These are phyloP conservation scores for Tapirus terrestris DNA, from an alignment of 2,113 vertebrate genomes.

Conservation along the genomic window DNA sequence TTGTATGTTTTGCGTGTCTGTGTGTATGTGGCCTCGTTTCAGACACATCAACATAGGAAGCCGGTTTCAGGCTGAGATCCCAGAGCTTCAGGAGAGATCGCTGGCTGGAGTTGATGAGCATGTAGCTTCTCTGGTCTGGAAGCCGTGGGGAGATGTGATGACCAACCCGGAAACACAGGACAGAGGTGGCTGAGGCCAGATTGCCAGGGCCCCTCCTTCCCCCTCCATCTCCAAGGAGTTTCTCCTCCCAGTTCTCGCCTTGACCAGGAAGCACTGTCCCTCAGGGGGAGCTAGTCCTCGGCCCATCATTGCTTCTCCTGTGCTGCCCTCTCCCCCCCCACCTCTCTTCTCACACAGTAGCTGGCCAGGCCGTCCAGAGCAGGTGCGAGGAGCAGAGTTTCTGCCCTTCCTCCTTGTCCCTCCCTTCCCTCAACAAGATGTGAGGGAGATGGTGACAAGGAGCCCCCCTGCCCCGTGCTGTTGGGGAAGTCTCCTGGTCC, in stretches of 20 bases:
- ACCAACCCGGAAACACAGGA: constrained; percentile 83
- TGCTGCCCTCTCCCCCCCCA: accelerated
- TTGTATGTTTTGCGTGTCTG: not conserved
- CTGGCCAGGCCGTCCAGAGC: not conserved
- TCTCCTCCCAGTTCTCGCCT: not conserved
- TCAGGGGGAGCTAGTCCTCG: accelerated
- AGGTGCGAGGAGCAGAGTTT: not conserved
- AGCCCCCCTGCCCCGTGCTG: not conserved
- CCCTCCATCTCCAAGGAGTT: not conserved
- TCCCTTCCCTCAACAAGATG: not conserved
- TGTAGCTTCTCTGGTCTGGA: constrained; percentile 86
- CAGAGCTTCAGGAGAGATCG: constrained; percentile 75
- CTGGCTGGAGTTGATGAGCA: constrained; percentile 71
- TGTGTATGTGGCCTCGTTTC: constrained; percentile 24
- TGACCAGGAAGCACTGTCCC: not conserved
- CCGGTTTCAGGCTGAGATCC: constrained; percentile 88
- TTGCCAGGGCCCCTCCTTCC: not conserved
- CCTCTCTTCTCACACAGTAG: accelerated
- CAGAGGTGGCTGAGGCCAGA: constrained; percentile 72
- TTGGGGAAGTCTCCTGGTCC: not conserved
- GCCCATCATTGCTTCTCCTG: not conserved
- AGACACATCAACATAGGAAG: constrained; percentile 89
- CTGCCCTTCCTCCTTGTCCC: not conserved
- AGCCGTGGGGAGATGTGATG: constrained; percentile 85
- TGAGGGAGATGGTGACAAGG: not conserved